A percentile compares a stretch with the other conserved stretches of the same genome.
Conservation (phyloP, 2,113 vertebrate species). For the Oreotrochilus melanogaster region DNA sequence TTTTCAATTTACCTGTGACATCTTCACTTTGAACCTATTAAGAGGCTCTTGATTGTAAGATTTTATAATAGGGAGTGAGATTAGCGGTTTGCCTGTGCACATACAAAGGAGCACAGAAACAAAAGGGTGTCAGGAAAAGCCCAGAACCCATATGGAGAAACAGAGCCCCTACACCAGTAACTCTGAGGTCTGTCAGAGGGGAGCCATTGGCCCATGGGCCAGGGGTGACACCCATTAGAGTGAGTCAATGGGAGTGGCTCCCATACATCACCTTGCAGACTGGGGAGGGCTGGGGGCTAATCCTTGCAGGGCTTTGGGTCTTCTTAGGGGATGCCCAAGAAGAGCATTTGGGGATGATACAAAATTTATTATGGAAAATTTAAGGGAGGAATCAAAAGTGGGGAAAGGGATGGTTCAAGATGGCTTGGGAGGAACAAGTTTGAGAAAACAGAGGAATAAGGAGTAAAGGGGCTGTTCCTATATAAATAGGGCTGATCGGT, state of each 20-base stretch:
- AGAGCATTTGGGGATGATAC: background rate
- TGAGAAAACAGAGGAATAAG: background rate
- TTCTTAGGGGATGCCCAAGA: background rate
- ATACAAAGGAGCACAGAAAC: background rate
- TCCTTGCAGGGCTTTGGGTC: background rate
- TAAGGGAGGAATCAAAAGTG: background rate
- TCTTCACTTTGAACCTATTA: background rate
- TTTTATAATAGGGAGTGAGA: background rate
- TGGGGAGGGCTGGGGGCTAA: background rate
- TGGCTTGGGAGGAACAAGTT: background rate
- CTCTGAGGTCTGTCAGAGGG: accelerated
- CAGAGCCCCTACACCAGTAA: background rate
- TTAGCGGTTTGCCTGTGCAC: background rate
- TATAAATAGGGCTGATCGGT: accelerated
- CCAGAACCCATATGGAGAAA: background rate
- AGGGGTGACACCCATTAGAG: background rate
- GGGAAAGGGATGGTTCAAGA: background rate
- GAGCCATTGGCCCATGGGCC: background rate
- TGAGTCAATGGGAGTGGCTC: background rate
- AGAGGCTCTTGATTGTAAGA: background rate
- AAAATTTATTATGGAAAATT: background rate
- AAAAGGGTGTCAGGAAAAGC: background rate
- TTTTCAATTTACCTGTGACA: background rate
- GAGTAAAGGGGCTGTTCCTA: background rate
- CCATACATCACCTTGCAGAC: background rate